phyloP scores from a whole-genome alignment of 2,113 vertebrate genomes.

The Ifrita kowaldi region DNA sequence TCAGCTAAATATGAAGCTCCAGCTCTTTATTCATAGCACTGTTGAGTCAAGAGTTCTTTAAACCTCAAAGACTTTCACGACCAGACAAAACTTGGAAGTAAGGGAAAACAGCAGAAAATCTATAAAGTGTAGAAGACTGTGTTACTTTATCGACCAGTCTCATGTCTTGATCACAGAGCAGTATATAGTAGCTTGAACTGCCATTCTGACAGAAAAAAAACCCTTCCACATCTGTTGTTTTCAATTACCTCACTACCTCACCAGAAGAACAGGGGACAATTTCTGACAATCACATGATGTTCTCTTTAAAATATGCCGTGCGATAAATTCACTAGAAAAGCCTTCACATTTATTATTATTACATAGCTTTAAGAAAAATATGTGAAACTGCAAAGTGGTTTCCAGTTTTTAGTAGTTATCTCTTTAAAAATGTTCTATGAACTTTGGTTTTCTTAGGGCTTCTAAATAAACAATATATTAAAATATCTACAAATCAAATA shows the following conservation, averaged over 20 bases:
- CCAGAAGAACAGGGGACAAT: background rate
- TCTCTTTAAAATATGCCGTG: slow-evolving; percentile 40
- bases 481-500: slow-evolving; percentile 62
- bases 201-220: background rate
- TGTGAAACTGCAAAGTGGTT: slow-evolving; percentile 41
- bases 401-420: slow-evolving; percentile 53
- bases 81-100: background rate
- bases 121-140: background rate
- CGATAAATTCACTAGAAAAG: slow-evolving; percentile 41
- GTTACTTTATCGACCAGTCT: background rate
- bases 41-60: background rate
- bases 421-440: slow-evolving; percentile 24
- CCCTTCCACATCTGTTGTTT: background rate
- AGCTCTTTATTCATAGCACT: background rate
- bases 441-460: slow-evolving; percentile 64
- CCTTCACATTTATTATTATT: slow-evolving; percentile 35
- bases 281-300: slow-evolving; percentile 33
- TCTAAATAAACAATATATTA: slow-evolving; percentile 69
- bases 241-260: background rate
- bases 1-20: background rate
- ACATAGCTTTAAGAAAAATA: slow-evolving; percentile 39
- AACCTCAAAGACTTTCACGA: background rate
- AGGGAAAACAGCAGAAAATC: background rate
- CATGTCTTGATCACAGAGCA: background rate
- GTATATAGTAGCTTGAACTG: background rate